Base-by-base conservation (phyloP, 2,113 vertebrate genomes). In the Taurulus bubalis region DNA sequence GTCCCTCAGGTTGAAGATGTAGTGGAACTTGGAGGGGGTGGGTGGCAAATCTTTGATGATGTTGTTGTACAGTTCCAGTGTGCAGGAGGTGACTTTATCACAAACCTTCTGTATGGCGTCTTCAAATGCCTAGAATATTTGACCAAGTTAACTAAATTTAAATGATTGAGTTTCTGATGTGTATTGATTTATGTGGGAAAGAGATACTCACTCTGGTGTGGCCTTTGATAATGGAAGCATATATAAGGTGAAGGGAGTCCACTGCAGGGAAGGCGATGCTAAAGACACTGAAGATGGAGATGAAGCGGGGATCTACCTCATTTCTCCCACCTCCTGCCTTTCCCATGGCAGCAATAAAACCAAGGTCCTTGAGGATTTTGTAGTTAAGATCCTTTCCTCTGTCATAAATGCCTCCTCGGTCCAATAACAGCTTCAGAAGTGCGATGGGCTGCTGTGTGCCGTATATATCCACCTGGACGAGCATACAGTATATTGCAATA, bases 361-460 rank as follows among this genome's bases (percentile, higher is more conserved):
- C 96, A 2, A 99, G 93, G 92, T 99, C 98, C 3, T 96, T 97
- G 12, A 99, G 94, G 69, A 90, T 89, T 83, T 99, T 99, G 80
- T 95, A 96, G 92, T 94, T 98, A 47, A 98, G 95, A 85, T 99
- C 97, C 71, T 99, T 99, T 0, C 96, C 96, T 2, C 98, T 94
- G 86, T 98, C 96, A 0, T 99, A 99, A 65, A 99, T 87, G 78
- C 94, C 96, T 22, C 98, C 97, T 67, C 95, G 94, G 53, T 98
- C 97, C 55, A 99, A 75, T 10, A 99, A 95, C 80, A 99, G 91
- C 85, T 98, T 99, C 80, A 99, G 93, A 24, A 99, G 82, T 2
- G 98, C 98, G 0, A 99, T 97, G 9, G 98, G 98, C 68, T 99
- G 98, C 84, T 99, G 98, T 0, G 98, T 99, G 45, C 98, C 97